Evolutionary conservation across 2,113 vertebrate genomes (phyloP).

Genomic region (Phaethon lepturus): DNA sequence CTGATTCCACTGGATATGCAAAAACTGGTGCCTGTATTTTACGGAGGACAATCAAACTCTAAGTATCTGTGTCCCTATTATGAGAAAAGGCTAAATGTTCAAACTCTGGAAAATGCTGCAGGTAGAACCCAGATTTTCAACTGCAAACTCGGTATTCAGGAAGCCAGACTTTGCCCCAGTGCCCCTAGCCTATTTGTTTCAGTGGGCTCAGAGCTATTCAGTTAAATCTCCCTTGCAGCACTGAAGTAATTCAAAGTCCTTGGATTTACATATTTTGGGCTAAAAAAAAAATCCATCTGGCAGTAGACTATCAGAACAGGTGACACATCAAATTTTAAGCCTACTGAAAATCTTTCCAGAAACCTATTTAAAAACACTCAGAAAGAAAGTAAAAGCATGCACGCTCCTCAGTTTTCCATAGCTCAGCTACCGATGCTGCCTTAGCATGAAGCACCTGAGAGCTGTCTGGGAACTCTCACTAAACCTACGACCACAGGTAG

Average conservation of each 20-base stretch:
- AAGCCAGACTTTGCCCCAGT: neutral
- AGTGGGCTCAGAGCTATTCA: neutral
- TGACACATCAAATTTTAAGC: neutral
- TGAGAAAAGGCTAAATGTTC: neutral
- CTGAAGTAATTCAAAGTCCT: neutral
- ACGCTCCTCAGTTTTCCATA: neutral
- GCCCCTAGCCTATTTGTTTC: neutral
- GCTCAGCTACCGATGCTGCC: neutral
- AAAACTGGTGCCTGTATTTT: neutral
- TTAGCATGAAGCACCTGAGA: neutral
- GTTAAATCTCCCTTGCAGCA: neutral
- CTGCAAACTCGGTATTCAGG: neutral
- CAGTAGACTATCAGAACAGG: neutral
- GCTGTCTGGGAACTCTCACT: neutral
- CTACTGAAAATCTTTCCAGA: neutral
- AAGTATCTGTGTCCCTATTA: neutral
- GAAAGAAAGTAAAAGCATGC: neutral
- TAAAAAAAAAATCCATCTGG: neutral
- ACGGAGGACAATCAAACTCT: neutral
- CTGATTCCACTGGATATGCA: neutral
- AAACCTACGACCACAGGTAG: neutral
- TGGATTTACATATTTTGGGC: neutral
- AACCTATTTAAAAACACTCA: neutral
- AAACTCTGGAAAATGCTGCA: neutral
- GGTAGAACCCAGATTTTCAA: neutral